Evolutionary conservation across 2,888 invertebrate species (phyloP), one percentile per base, ranked within the genome.

Genomic region (Caenorhabditis afra): DNA sequence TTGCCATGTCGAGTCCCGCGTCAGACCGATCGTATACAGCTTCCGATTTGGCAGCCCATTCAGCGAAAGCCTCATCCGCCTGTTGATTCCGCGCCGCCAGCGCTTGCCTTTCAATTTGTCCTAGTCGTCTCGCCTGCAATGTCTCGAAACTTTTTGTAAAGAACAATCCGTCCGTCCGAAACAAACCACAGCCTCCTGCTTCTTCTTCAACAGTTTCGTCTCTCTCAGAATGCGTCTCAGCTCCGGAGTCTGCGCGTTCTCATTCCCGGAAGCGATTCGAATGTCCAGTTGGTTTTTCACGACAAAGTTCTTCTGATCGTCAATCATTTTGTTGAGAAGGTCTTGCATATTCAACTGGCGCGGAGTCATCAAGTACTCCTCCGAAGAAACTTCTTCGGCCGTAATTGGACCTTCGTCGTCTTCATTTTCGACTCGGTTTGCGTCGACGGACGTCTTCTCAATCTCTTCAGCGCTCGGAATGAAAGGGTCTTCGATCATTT

Each of bases 121-220:
- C 35, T 45, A 57, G 10, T 35, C 29, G 39, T 4, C 50, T 67
- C 14, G 62, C 64, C 71, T 71, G 71, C 12, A 64, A 70, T 45
- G 52, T 45, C 16, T 57, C 35, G 16, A 50, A 35, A 18, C 29
- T 18, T 14, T 3, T 20, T 29, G 37, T 29, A n/a, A 2, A 29
- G 12, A 16, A 47, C 12, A 35, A 35, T 22, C 35, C 39, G 14
- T n/a, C 18, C 20, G 20, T 11, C 12, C 22, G 39, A 58, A 10
- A 50, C 50, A 45, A 45, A 68, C 68, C 47, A 68, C 18, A 35
- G 59, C 37, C 37, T 50, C n/a, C 22, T 68, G 68, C 16, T 61
- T 68, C 14, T 37, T 52, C 14, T 68, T 68, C 59, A 68, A 11
- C 18, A 35, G 35, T 16, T 22, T 10, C 12, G 68, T 53, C 23